Evolutionary conservation across 2,113 vertebrate genomes (phyloP), one percentile per base, ranked within the genome.

Genomic region (Meriones unguiculatus): DNA sequence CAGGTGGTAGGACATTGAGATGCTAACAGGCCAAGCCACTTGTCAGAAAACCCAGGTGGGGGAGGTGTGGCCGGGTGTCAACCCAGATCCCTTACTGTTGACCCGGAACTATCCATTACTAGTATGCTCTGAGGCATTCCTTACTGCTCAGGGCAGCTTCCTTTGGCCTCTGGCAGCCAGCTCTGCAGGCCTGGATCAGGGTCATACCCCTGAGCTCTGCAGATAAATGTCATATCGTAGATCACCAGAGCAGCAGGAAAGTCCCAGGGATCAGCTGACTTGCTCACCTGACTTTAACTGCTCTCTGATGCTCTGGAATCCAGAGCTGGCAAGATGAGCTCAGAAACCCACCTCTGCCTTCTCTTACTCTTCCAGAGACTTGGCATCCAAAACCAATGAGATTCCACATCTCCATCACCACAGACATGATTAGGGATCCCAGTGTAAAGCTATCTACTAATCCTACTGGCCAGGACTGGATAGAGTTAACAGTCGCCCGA

Each of bases 401-500:
- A 96, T 67, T 87, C 80, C 86, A 46, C 28, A 87, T 17, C 54
- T 70, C 5, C 22, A 18, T 4, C 11, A 1, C 72, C 41, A 88
- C 41, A 50, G 2, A 94, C 67, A 30, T 64, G 50, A 92, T 69
- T 17, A 41, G 52, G 32, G 90, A 65, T 87, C 82, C 18, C 6
- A 30, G 87, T 94, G 92, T 54, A 2, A 91, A 87, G 35, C 8
- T 20, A 46, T 38, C n/a, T 52, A 69, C 46, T 82, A 70, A 46
- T 73, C 52, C 70, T 76, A 14, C 52, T 76, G 41, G n/a, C 11
- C 78, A 96, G 18, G 54, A 15, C 24, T 78, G 54, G 13, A 41
- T 69, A 87, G 86, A 57, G 12, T 93, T 93, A 81, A 96, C 87
- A 84, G 94, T 95, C 65, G 32, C 87, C 93, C 95, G 17, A 0